Evolutionary conservation across 1,140 invertebrate species (phyloP).

Genomic region (Brachionus calyciflorus): DNA sequence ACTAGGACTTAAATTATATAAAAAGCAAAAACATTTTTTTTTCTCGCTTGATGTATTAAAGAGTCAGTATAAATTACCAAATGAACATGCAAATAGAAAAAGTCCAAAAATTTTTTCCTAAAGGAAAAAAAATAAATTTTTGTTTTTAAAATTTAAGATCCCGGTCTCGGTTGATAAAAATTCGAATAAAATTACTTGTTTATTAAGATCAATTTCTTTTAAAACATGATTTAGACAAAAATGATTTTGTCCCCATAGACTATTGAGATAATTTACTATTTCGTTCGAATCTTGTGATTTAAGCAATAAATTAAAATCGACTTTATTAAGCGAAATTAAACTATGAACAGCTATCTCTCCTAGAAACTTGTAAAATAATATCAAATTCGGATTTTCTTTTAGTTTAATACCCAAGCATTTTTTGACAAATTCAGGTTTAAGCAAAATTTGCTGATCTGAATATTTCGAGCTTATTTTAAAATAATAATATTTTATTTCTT

Average conservation of each 20-base stretch:
- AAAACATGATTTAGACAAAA: constrained; percentile 18
- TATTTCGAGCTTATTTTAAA: background rate
- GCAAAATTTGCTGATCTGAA: background rate
- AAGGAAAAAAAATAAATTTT: no score
- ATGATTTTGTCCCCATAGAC: constrained; percentile 33
- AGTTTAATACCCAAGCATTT: background rate
- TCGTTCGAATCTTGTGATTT: background rate
- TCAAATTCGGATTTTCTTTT: background rate
- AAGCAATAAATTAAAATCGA: background rate
- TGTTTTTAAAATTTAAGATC: no score
- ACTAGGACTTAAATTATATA: no score
- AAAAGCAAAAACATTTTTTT: no score
- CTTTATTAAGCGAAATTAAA: background rate
- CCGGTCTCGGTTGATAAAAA: no score
- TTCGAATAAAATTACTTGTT: background rate
- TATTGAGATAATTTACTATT: constrained; percentile 17
- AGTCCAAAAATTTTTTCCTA: no score
- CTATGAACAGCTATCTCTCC: constrained; percentile 30
- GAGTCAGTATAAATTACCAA: no score
- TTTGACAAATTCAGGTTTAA: background rate
- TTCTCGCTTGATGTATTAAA: no score
- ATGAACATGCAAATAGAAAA: no score
- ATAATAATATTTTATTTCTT: background rate
- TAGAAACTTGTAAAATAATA: constrained; percentile 15
- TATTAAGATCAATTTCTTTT: constrained; percentile 10